Conservation (phyloP, 2,888 invertebrate species). For the Tholera decimalis region DNA sequence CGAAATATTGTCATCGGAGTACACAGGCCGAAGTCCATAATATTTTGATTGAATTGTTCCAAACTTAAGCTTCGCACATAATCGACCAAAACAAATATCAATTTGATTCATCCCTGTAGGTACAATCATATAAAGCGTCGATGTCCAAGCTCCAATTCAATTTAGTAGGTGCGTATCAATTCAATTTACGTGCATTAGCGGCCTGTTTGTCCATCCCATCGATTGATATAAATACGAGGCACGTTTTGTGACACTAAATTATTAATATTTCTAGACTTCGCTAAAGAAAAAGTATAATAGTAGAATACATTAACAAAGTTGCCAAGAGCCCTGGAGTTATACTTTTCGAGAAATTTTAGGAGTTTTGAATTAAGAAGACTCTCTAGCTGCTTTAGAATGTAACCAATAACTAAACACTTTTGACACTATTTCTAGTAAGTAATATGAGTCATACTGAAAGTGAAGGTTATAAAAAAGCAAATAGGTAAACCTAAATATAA, state of each 20-base stretch:
- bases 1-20: conserved; percentile 77
- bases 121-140: conserved; percentile 64
- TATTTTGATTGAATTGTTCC: conserved; percentile 88
- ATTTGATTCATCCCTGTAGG: conserved; percentile 74
- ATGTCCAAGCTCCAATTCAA: conserved; percentile 66
- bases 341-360: background rate
- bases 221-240: conserved; percentile 33
- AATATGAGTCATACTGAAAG: background rate
- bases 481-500: conserved; percentile 9
- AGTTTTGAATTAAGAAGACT: conserved; percentile 5
- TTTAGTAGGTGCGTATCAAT: conserved; percentile 60
- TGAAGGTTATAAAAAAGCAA: background rate
- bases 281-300: conserved; percentile 2
- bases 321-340: background rate
- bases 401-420: background rate
- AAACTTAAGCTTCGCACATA: conserved; percentile 85
- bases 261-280: conserved; percentile 24
- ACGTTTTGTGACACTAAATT: conserved; percentile 22
- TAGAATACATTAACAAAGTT: conserved; percentile 5
- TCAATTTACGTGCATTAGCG: conserved; percentile 51
- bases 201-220: conserved; percentile 48
- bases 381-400: background rate
- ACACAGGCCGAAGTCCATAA: conserved; percentile 78
- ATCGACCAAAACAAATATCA: conserved; percentile 82
- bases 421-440: background rate